Conservation (phyloP, 2,113 vertebrate species). For the Synchiropus splendidus region DNA sequence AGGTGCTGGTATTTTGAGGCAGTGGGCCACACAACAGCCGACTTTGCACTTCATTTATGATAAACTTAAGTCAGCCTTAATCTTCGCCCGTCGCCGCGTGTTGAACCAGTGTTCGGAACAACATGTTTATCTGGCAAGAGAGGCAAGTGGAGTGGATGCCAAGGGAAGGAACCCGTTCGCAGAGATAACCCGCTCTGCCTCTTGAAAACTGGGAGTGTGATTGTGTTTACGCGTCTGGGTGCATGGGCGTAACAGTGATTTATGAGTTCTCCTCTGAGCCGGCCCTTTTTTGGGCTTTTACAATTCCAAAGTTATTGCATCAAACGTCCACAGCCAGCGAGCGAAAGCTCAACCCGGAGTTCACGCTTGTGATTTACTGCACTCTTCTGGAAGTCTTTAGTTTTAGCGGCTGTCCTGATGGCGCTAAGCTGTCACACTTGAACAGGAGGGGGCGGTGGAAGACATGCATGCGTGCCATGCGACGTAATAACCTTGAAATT, state of each 20-base stretch:
- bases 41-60: slow-evolving; percentile 60
- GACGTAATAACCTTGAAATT: neutral
- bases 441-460: neutral
- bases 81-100: slow-evolving; percentile 37
- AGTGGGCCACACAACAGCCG: slow-evolving; percentile 51
- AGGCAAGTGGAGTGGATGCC: slow-evolving; percentile 35
- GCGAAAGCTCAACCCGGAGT: slow-evolving; percentile 6
- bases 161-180: slow-evolving; percentile 29
- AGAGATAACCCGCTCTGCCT: slow-evolving; percentile 46
- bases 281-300: slow-evolving; percentile 16
- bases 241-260: slow-evolving; percentile 35
- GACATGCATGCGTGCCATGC: neutral
- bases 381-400: slow-evolving; percentile 1
- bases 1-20: slow-evolving; percentile 42
- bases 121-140: slow-evolving; percentile 49
- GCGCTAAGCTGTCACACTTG: neutral
- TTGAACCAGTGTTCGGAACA: slow-evolving; percentile 53
- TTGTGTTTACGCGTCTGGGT: slow-evolving; percentile 33
- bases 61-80: slow-evolving; percentile 56
- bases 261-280: slow-evolving; percentile 23
- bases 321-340: slow-evolving; percentile 23
- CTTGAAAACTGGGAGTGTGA: slow-evolving; percentile 14
- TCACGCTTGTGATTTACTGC: slow-evolving; percentile 13
- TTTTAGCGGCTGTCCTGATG: neutral
- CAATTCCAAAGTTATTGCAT: slow-evolving; percentile 13